Base-by-base conservation (phyloP, 2,888 invertebrate species). In the Scaptomyza flava region DNA sequence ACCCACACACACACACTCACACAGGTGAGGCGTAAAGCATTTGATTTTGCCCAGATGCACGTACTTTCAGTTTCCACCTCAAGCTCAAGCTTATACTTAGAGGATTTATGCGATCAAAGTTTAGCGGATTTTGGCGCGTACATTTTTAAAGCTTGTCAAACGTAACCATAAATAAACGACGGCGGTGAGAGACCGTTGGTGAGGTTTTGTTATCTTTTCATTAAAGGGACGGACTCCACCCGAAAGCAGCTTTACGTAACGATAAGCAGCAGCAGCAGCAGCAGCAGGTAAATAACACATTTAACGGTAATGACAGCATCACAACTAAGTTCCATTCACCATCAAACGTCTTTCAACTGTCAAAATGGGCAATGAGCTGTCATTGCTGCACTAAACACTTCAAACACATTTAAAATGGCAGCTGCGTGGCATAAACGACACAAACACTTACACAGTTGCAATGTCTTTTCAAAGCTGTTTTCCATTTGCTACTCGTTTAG, bases 61-160 rank as follows among this genome's bases (percentile, higher is more conserved):
- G 84, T 81, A 68, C 76, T 41, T 41, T 20, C 23, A 17, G 33
- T 17, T 58, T 7, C 20, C 43, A 45, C 12, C 23, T 45, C 14
- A 27, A 51, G 14, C 51, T 51, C 27, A 20, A 42, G 38, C 45
- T 42, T 34, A 48, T 51, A 17, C 27, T 52, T 14, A 20, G 27
- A 63, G 68, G 51, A 63, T 63, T 76, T 72, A 34, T 63, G 70
- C 68, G 86, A 80, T 82, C 86, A 82, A 79, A 82, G 81, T 76
- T 85, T 70, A 76, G 64, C 73, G 59, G 62, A 71, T 76, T 82
- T 72, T 66, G 58, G 42, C 34, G 51, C 54, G 58, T 50, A 46
- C 43, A 71, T 72, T 72, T 41, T 81, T 84, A 75, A 84, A 85
- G 81, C 82, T 82, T 82, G 78, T 82, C 75, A 84, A 81, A 69